phyloP scores from a whole-genome alignment of 1,140 invertebrate species.

The Oncopeltus fasciatus region DNA sequence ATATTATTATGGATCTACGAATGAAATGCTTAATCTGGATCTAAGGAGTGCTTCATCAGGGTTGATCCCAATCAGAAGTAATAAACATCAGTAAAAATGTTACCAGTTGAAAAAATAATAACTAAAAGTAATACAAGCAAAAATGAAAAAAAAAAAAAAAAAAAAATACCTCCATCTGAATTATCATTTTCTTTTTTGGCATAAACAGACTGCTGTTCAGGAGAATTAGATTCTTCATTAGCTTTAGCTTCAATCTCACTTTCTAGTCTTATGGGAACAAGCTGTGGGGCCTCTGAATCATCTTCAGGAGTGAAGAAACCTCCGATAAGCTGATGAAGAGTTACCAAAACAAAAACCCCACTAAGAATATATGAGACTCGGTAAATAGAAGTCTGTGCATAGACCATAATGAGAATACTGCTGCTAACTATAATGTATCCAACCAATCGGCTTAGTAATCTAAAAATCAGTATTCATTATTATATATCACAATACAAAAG shows the following conservation, averaged over 20 bases:
- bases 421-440: slow-evolving; percentile 12
- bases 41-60: too few species aligned
- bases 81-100: too few species aligned
- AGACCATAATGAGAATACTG: slow-evolving; percentile 15
- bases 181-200: not conserved
- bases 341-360: slow-evolving; percentile 19
- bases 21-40: too few species aligned
- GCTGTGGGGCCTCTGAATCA: not conserved
- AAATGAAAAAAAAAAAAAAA: not conserved
- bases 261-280: not conserved
- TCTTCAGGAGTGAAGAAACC: slow-evolving; percentile 13
- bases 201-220: not conserved
- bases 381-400: slow-evolving; percentile 27
- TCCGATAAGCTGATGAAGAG: slow-evolving; percentile 18
- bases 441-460: slow-evolving; percentile 13
- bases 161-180: not conserved
- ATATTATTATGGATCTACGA: too few species aligned
- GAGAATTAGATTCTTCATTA: not conserved
- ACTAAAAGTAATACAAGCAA: too few species aligned
- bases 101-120: too few species aligned
- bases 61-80: too few species aligned
- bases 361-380: slow-evolving; percentile 30
- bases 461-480: slow-evolving; percentile 23
- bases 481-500: not conserved
- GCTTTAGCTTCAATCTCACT: not conserved